phyloP scores from a whole-genome alignment of 2,797 vertebrate genomes.

The Clarias platycephalus region DNA sequence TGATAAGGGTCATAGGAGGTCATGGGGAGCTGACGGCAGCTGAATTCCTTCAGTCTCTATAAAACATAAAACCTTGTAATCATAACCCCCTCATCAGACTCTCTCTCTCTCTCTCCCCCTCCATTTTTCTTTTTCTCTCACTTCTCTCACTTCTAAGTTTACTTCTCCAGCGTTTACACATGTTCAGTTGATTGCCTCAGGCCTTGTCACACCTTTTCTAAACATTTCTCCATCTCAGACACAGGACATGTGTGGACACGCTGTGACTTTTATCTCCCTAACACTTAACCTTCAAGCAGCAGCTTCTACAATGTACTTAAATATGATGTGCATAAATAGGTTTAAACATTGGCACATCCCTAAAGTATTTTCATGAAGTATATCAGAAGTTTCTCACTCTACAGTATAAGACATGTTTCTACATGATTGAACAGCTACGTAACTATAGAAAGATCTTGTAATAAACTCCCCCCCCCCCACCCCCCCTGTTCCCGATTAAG shows the following conservation, averaged over 20 bases:
- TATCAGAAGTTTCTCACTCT: not conserved
- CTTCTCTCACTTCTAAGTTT: not conserved
- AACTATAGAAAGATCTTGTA: not conserved
- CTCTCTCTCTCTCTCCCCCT: not conserved
- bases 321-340: too few species aligned
- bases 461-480: too few species aligned
- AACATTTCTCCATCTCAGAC: conserved; percentile 23
- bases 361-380: not conserved
- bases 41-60: conserved; percentile 15
- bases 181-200: conserved; percentile 12
- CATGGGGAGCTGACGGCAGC: conserved; percentile 37
- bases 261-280: conserved; percentile 22
- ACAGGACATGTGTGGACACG: conserved; percentile 33
- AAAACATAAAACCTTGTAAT: conserved; percentile 8
- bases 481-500: not conserved
- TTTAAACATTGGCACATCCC: not conserved
- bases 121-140: not conserved
- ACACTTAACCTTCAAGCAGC: not conserved
- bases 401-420: too few species aligned
- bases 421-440: not conserved
- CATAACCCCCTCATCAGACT: not conserved
- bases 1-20: conserved; percentile 37
- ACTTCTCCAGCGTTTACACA: not conserved
- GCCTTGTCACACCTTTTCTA: conserved; percentile 43
- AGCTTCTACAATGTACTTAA: not conserved